Evolutionary conservation across 2,797 vertebrate genomes (phyloP).

Genomic region (Fringilla coelebs): DNA sequence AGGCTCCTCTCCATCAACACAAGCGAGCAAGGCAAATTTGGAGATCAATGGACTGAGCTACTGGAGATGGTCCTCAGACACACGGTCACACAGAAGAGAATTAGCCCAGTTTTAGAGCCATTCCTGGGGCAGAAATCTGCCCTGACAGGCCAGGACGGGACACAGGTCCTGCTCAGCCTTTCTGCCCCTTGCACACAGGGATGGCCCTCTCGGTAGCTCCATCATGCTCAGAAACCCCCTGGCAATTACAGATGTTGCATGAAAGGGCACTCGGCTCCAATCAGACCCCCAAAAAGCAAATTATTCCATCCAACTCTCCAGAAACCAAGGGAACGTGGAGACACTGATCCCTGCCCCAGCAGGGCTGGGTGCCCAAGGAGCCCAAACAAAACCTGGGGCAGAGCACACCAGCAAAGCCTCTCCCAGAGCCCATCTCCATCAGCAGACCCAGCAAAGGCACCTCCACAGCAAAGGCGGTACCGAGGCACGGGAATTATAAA

Average conservation of each 20-base stretch:
- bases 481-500: fast-evolving
- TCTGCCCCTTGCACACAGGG: not conserved
- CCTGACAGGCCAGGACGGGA: fast-evolving
- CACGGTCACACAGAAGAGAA: not conserved
- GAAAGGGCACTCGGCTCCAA: not conserved
- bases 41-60: not conserved
- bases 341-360: not conserved
- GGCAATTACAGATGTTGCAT: fast-evolving
- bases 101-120: not conserved
- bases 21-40: not conserved
- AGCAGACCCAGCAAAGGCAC: fast-evolving
- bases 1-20: not conserved
- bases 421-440: not conserved
- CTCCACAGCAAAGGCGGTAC: not conserved
- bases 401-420: not conserved
- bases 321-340: fast-evolving
- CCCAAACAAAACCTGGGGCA: not conserved
- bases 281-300: not conserved
- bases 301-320: not conserved
- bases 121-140: not conserved
- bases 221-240: not conserved
- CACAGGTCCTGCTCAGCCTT: not conserved
- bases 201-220: not conserved
- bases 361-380: not conserved
- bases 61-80: fast-evolving